Evolutionary conservation across 1,140 invertebrate genomes (phyloP).

Genomic region (Rhagoletis pomonella): DNA sequence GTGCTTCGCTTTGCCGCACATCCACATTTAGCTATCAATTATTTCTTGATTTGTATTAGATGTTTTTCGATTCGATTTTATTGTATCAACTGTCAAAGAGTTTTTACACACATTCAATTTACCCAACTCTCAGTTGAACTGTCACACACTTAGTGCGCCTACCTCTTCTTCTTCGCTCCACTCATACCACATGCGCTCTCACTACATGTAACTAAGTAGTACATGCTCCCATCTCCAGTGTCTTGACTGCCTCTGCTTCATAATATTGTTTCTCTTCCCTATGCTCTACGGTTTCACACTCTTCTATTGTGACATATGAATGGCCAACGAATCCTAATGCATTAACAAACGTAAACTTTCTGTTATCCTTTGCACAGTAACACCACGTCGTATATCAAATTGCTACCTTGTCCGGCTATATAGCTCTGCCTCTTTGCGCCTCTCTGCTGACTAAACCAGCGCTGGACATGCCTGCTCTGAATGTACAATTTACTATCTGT

Average conservation of each 20-base stretch:
- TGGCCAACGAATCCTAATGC: not conserved
- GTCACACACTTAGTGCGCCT: not conserved
- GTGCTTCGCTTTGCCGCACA: too few relatives aligned
- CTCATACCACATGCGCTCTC: not conserved
- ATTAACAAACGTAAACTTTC: not conserved
- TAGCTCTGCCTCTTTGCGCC: not conserved
- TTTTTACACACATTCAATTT: slow-evolving; percentile 20
- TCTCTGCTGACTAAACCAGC: not conserved
- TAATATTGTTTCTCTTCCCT: not conserved
- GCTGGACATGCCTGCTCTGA: too few relatives aligned
- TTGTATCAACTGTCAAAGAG: slow-evolving; percentile 14
- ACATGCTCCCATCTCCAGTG: not conserved
- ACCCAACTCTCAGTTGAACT: not conserved
- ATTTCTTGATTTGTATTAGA: slow-evolving; percentile 43
- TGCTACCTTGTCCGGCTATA: not conserved
- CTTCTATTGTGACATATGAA: not conserved
- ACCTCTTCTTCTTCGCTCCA: not conserved
- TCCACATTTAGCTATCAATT: not conserved
- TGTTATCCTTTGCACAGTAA: not conserved
- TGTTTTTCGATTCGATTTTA: not conserved
- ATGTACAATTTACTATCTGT: not conserved
- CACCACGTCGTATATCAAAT: slow-evolving; percentile 30
- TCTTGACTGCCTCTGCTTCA: not conserved
- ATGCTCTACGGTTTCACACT: not conserved
- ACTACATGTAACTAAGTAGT: too few relatives aligned